Base-by-base conservation (phyloP, 2,113 vertebrate genomes). In the Mustela nigripes region DNA sequence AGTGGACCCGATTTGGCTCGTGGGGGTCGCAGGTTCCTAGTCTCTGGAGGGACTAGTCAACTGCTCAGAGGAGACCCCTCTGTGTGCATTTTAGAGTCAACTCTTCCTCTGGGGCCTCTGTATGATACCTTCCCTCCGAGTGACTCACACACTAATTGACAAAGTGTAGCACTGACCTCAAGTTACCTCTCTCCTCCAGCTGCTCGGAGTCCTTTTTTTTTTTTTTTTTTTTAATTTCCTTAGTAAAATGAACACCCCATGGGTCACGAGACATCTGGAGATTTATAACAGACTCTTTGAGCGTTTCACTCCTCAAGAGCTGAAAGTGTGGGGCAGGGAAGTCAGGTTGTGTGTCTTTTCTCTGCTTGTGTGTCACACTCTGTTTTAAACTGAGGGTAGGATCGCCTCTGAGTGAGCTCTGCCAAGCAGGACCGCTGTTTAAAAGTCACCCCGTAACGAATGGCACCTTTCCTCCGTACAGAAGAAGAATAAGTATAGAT, bases 181-280 rank as follows among this genome's bases (percentile, higher is more conserved):
- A 6, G 0, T 96, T 19, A 91, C 95, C 96, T 97, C 74, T 6
- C 45, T 96, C 65, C 62, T 36, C 90, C 67, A 76, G 86, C 24
- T 94, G 67, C 56, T 86, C 36, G 15, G 50, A 74, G 63, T 31
- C 86, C 97, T 95, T 83, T 93, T 65, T 36, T 39, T 45, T 60
- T 67, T 14, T 53, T 53, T 60, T 67, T 14, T 53, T 53, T 50
- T 50, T 14, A 2, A 95, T 98, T 92, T 81, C 82, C 86, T 98
- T 96, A 93, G 91, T 97, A 33, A 98, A 98, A 96, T 93, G 11
- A 97, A 60, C 71, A 97, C 62, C 71, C 50, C 45, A 28, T n/a
- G 56, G 97, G 83, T 87, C 79, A 62, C 31, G 65, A 96, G 81
- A 93, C 90, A 36, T 95, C 45, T 45, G 97, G 94, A 98, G 95